Evolutionary conservation across 1,140 invertebrate genomes (phyloP).

Genomic region (Leptinotarsa texana): DNA sequence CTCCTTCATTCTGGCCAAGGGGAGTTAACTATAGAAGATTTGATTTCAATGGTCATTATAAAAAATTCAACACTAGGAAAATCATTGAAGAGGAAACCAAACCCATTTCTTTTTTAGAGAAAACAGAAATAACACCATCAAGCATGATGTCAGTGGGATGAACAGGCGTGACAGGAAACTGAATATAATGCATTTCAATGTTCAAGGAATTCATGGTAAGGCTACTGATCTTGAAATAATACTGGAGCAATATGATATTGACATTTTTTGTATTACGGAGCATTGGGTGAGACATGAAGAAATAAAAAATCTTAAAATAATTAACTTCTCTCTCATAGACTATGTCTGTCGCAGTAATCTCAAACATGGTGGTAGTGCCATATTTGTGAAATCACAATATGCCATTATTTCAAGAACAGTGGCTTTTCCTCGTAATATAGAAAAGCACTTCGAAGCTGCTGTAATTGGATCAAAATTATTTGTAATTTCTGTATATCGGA

Average conservation of each 20-base stretch:
- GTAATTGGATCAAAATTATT: background rate
- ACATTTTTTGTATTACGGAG: background rate
- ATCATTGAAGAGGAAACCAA: background rate
- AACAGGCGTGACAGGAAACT: constrained; percentile 6
- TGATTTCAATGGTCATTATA: constrained; percentile 4
- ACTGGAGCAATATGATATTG: constrained; percentile 5
- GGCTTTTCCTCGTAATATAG: constrained; percentile 6
- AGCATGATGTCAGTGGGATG: background rate
- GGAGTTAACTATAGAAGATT: constrained; percentile 11
- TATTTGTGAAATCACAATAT: constrained; percentile 17
- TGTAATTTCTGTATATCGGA: constrained; percentile 1
- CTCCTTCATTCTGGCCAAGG: constrained; percentile 7
- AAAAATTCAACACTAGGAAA: constrained; percentile 3
- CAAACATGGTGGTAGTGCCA: constrained; percentile 5
- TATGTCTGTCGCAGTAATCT: constrained; percentile 2
- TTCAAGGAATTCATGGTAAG: background rate
- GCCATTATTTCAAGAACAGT: constrained; percentile 10
- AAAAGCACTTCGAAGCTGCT: constrained; percentile 7
- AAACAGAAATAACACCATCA: constrained; percentile 8
- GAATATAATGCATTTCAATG: constrained; percentile 14
- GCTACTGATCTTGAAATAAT: constrained; percentile 12
- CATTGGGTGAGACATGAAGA: constrained; percentile 4
- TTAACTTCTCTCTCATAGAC: constrained; percentile 10
- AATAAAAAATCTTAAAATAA: background rate
- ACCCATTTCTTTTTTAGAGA: constrained; percentile 3